Percentiles rank a stretch among this genome's conserved stretches.
phyloP scores from a whole-genome alignment of 92 coral and sea anemone species.

The Bergia sp. region DNA sequence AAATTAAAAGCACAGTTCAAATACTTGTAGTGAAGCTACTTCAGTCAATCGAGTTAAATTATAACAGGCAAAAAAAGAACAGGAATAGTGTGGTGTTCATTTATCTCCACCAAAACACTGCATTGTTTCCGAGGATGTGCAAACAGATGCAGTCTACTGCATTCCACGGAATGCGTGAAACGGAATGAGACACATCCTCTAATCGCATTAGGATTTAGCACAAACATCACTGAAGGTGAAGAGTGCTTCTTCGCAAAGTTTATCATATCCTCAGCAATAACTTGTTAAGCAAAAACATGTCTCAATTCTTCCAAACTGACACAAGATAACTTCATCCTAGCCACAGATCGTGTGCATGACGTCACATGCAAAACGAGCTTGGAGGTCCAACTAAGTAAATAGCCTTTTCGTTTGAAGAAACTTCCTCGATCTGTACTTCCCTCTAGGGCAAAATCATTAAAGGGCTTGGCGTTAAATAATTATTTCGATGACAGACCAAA shows the following conservation, averaged over 20 bases:
- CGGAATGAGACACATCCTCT: background rate
- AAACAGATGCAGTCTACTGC: slow-evolving; percentile 4
- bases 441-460: slow-evolving; percentile 27
- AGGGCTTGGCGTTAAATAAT: slow-evolving; percentile 36
- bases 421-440: background rate
- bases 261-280: background rate
- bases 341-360: background rate
- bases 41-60: background rate
- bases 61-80: background rate
- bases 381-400: slow-evolving; percentile 23
- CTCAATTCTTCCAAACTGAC: background rate
- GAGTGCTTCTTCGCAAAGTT: slow-evolving; percentile 1
- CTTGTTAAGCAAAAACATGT: background rate
- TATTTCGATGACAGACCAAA: slow-evolving; percentile 33
- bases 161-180: background rate
- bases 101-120: background rate
- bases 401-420: slow-evolving; percentile 10
- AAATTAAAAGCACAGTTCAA: background rate
- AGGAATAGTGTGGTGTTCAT: background rate
- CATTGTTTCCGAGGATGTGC: background rate
- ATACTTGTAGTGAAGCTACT: slow-evolving; percentile 4
- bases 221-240: slow-evolving; percentile 14
- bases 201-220: slow-evolving; percentile 12
- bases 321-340: background rate
- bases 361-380: slow-evolving; percentile 7